Evolutionary conservation across 2,888 invertebrate species (phyloP), one percentile per base, ranked within the genome.

Genomic region (Drosophila basisetae): DNA sequence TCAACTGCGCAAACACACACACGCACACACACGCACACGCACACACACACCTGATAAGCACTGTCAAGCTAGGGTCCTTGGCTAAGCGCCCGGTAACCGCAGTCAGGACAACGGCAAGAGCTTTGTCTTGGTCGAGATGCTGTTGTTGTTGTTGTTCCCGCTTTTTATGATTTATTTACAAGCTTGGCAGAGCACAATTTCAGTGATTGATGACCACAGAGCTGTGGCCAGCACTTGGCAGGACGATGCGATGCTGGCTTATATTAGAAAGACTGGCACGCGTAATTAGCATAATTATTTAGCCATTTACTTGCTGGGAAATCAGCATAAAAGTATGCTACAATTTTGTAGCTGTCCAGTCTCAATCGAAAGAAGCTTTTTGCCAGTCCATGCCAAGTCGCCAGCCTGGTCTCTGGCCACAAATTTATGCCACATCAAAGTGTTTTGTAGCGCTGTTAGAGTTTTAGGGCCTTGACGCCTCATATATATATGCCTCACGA

Each of bases 141-240:
- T 73, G 73, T n/a, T 60, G 18, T 31, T 30, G 28, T 54, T 54
- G 54, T 25, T 54, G 54, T 2, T 39, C n/a, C n/a, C 39, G 22
- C 63, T 73, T 87, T 87, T 74, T 82, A 88, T 89, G 90, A 88
- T 90, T 87, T 89, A 90, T 84, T 84, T 85, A 80, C 55, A 68
- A 73, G 68, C 66, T 58, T 67, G 67, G 56, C 39, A 61, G 71
- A 71, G 68, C 73, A 71, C 76, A 72, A 79, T 84, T 85, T 68
- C 56, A 66, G 64, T 84, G 90, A 84, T 90, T 88, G 84, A 84
- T 84, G 80, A 67, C 72, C 88, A 59, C 70, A 61, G 62, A 60
- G 47, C 31, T 81, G 68, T 52, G 74, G 68, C 50, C 60, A 66
- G 54, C 22, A 62, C 59, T 41, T 60, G 68, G 11, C 60, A 50